phyloP scores from a whole-genome alignment of 1,140 invertebrate species.

The Meloidogyne exigua region DNA sequence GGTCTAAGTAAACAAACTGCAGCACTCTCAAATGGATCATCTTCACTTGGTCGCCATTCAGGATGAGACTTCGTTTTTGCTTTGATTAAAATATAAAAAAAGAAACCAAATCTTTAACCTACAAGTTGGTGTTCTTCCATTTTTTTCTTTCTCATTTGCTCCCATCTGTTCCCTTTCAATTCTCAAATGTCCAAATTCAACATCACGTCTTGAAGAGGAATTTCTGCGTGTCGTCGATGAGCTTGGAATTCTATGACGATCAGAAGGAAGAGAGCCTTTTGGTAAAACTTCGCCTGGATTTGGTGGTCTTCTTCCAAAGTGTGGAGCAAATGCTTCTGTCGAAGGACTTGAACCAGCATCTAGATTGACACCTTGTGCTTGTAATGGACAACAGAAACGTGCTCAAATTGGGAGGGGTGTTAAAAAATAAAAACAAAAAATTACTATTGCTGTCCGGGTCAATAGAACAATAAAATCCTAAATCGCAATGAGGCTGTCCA shows the following conservation, averaged over 20 bases:
- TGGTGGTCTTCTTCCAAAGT: conserved; percentile 49
- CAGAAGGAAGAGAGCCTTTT: conserved; percentile 52
- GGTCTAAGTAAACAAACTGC: not conserved
- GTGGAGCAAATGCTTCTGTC: conserved; percentile 50
- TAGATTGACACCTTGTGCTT: conserved; percentile 33
- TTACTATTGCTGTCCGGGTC: conserved; percentile 43
- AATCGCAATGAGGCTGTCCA: conserved; percentile 56
- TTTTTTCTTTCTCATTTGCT: not conserved
- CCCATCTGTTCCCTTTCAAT: not conserved
- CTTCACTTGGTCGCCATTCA: not conserved
- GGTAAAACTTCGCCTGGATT: conserved; percentile 58
- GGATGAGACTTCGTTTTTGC: not conserved
- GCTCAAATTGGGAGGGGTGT: conserved; percentile 18
- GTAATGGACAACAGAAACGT: conserved; percentile 57
- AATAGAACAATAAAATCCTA: conserved; percentile 61
- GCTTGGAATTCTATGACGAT: conserved; percentile 23
- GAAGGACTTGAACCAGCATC: conserved; percentile 37
- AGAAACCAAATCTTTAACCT: not conserved
- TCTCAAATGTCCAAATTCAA: not conserved
- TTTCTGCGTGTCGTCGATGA: not conserved
- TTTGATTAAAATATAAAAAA: not conserved
- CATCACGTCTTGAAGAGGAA: not conserved
- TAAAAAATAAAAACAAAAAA: not conserved
- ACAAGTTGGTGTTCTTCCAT: not conserved
- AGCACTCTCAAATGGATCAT: conserved; percentile 1